phyloP scores from a whole-genome alignment of 2,797 vertebrate genomes.

The Coranthus polyacanthus region DNA sequence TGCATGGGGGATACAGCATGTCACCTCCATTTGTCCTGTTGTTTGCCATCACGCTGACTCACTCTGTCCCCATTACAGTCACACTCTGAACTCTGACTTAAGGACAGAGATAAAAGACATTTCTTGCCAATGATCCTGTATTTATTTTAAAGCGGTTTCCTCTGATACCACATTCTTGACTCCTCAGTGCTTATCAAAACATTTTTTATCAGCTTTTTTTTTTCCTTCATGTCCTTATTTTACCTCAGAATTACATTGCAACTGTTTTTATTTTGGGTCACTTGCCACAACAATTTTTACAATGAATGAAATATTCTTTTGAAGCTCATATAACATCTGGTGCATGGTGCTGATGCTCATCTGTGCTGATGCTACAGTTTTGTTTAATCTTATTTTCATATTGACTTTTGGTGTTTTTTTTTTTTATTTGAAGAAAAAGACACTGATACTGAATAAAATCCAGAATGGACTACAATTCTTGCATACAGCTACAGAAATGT shows the following conservation, averaged over 20 bases:
- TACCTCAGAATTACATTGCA: slow-evolving; percentile 22
- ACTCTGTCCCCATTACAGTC: background rate
- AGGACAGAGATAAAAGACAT: slow-evolving; percentile 8
- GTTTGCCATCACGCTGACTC: slow-evolving; percentile 29
- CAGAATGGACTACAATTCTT: slow-evolving; percentile 18
- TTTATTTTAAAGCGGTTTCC: slow-evolving; percentile 61
- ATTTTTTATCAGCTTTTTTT: slow-evolving; percentile 6
- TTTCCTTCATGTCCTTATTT: slow-evolving; percentile 13
- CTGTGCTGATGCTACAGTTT: slow-evolving; percentile 22
- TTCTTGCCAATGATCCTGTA: slow-evolving; percentile 42
- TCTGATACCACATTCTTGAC: slow-evolving; percentile 18
- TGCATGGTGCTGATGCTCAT: slow-evolving; percentile 14
- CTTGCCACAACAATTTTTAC: slow-evolving; percentile 47
- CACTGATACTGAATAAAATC: slow-evolving; percentile 51
- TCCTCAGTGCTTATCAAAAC: slow-evolving; percentile 24
- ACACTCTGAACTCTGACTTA: slow-evolving; percentile 28
- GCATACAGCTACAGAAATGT: slow-evolving; percentile 2
- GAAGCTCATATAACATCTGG: slow-evolving; percentile 15
- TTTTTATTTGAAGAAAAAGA: slow-evolving; percentile 17
- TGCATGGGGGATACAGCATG: slow-evolving; percentile 57
- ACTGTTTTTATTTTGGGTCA: slow-evolving; percentile 30
- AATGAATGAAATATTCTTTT: slow-evolving; percentile 34
- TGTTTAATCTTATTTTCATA: slow-evolving; percentile 49
- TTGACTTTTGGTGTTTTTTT: slow-evolving; percentile 37
- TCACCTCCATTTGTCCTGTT: slow-evolving; percentile 24